These are phyloP conservation scores for Channallabes apus DNA, from an alignment of 2,797 vertebrate species.

Conservation along the genomic window DNA sequence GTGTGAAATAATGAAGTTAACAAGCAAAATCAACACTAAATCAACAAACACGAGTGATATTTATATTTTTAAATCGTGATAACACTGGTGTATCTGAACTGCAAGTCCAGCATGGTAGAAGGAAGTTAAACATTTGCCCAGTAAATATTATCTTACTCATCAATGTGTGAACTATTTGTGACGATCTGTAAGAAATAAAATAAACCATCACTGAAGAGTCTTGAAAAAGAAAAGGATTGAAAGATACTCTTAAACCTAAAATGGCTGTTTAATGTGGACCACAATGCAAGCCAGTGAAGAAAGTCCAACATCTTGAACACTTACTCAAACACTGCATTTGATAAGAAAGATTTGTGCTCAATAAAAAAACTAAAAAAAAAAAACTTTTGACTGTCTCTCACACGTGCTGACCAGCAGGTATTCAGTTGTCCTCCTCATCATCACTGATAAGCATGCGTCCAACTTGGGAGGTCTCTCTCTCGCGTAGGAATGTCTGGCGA, in stretches of 20 bases:
- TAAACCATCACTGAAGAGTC: not conserved
- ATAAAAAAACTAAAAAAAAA: not conserved
- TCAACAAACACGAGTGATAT: not conserved
- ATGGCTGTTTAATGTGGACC: not conserved
- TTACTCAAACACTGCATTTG: constrained; percentile 17
- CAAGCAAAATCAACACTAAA: constrained; percentile 14
- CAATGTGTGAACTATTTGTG: constrained; percentile 51
- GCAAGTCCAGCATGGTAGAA: not conserved
- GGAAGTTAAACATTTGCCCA: not conserved
- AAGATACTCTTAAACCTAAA: not conserved
- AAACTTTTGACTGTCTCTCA: not conserved
- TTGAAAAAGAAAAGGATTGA: not conserved
- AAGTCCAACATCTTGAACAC: not conserved
- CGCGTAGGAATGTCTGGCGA: constrained; percentile 90
- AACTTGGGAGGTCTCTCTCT: constrained; percentile 83
- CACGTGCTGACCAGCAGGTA: not conserved
- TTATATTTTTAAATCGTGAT: not conserved
- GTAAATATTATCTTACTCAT: not conserved
- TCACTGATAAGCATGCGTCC: constrained; percentile 89
- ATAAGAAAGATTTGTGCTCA: not conserved
- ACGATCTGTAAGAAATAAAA: constrained; percentile 44
- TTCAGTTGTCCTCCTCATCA: constrained; percentile 89
- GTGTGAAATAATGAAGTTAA: constrained; percentile 30
- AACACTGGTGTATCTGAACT: constrained; percentile 14
- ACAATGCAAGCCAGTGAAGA: not conserved